Conservation (phyloP, 2,797 vertebrate species). For the Furcifer pardalis region DNA sequence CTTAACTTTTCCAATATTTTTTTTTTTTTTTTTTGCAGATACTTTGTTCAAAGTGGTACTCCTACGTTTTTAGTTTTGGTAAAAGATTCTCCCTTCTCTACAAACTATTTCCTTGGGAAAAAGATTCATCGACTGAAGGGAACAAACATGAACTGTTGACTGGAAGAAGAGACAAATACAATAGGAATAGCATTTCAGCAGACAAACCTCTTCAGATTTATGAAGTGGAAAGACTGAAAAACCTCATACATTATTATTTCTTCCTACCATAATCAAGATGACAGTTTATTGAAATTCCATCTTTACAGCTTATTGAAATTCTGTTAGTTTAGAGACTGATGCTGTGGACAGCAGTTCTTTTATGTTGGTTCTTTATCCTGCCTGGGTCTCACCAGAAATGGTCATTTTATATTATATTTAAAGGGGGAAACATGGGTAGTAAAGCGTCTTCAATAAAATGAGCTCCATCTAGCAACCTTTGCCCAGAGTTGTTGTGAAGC, state of each 20-base stretch:
- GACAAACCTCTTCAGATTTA: not conserved
- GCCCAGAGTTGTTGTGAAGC: not conserved
- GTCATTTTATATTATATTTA: not conserved
- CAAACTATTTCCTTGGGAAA: constrained; percentile 83
- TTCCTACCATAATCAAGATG: not conserved
- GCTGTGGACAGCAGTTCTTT: not conserved
- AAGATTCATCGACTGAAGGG: constrained; percentile 74
- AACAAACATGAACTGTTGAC: constrained; percentile 19
- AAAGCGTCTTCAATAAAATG: not conserved
- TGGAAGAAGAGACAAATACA: not conserved
- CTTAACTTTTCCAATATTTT: not conserved
- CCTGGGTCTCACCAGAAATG: not conserved
- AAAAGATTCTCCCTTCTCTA: constrained; percentile 79
- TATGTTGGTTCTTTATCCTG: not conserved
- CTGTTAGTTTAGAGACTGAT: too few species aligned
- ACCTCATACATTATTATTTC: not conserved
- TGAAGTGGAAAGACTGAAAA: not conserved
- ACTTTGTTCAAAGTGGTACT: constrained; percentile 85
- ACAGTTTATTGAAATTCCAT: not conserved
- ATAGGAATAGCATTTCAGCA: not conserved
- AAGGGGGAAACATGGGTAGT: not conserved
- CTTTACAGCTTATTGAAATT: not conserved
- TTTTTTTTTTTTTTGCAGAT: constrained; percentile 75
- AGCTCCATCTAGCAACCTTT: not conserved
- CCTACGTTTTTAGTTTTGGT: constrained; percentile 87